Base-by-base conservation (phyloP, 2,888 invertebrate genomes). In the Corbicula japonica region DNA sequence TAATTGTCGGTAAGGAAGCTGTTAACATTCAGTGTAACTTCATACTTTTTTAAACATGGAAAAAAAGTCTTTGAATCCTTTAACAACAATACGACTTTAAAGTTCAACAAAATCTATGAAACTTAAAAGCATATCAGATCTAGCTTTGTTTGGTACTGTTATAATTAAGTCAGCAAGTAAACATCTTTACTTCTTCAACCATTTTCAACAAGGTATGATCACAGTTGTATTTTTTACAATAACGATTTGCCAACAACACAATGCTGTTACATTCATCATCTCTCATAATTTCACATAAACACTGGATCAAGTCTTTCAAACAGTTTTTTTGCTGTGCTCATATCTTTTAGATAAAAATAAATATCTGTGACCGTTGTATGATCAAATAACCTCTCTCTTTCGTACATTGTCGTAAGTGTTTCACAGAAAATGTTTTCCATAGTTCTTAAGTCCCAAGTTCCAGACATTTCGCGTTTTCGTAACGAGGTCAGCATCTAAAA, bases 401-500 rank as follows among this genome's bases (percentile, higher is more conserved):
- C 3, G 50, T 50, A 50, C 23, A 50, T 26, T 21, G 3, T 2
- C 28, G 2, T 50, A 4, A 21, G 50, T 50, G 23, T 50, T 50
- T 50, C 50, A 23, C 2, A n/a, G 3, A 50, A n/a, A n/a, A 50
- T 18, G 23, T 50, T 50, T 50, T 50, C 50, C 50, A 50, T 50
- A 2, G 3, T 50, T 4, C 23, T 46, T 4, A 10, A 46, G 4
- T 46, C n/a, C 46, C 18, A 10, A 18, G 8, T 50, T 3, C 23
- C 50, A 23, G 12, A 18, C 5, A 50, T 23, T 23, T 50, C 23
- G 15, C 50, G 50, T 3, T 23, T 15, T 50, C 50, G 23, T 50
- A 50, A n/a, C n/a, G n/a, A n/a, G n/a, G n/a, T 3, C 50, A 50
- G 50, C 4, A 23, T 50, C 50, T 50, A 50, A 50, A 50, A 50